Base-by-base conservation (phyloP, 1,140 invertebrate genomes). In the Euglossa dilemma region DNA sequence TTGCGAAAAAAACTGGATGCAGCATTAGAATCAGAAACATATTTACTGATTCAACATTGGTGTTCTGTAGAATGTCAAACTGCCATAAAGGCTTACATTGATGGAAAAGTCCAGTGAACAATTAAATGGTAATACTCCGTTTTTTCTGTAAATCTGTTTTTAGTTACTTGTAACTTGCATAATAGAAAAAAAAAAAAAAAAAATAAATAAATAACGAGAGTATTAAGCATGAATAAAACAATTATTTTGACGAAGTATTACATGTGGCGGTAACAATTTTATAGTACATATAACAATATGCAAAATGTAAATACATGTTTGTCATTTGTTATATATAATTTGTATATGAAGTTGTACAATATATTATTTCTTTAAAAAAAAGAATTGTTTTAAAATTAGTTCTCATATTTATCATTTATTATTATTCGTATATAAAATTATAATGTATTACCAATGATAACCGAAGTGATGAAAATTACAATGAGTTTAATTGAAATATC, bases 1-100 rank as follows among this genome's bases (percentile, higher is more conserved):
- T 81, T 96, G n/a, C 93, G 94, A 59, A 91, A 92, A 78, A 95
- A 94, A 84, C 92, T 96, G 45, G 94, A 96, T 66, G 92, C 94
- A 12, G 93, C 94, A 47, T 90, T 97, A 59, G 95, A 96, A 59
- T 94, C 94, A 4, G 96, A 97, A 92, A 94, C 94, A 9, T 94
- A 95, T 79, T 92, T 95, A 20, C 93, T 97, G 43, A 92, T 95
- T 18, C 94, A 96, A 63, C 96, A 96, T 82, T 97, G 96, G 96
- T 94, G 94, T 78, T 95, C 95, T n/a, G 80, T 91, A 2, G 96
- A 96, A 87, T 96, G 96, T 92, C 95, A 96, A 89, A 85, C 91
- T 81, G 91, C 92, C 76, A 94, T 94, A 83, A 92, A 93, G 89
- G 89, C 87, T 80, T 94, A 94, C 63, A 89, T 94, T 23, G 91